Evolutionary conservation across 2,113 vertebrate genomes (phyloP), one percentile per base, ranked within the genome.

Genomic region (Polypterus bichir): DNA sequence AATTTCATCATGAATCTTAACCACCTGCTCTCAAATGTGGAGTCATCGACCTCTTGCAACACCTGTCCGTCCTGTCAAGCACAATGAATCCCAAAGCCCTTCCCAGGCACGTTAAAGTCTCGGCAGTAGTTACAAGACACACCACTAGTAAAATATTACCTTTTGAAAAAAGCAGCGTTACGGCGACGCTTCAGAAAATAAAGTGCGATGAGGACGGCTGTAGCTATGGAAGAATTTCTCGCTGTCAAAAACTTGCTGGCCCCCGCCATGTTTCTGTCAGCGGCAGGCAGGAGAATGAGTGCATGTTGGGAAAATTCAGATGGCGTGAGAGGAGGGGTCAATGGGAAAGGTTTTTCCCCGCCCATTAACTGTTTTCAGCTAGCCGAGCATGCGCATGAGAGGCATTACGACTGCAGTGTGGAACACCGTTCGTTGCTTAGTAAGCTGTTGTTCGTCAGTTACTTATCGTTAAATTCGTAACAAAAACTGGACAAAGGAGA

Each of bases 201-300:
- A 1, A 94, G 67, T 27, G 88, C 58, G 47, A 91, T 67, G 61
- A 93, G 65, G 46, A 83, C 68, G 5, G 88, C 88, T 11, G 88
- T 89, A 3, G 88, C 91, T 71, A 90, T 73, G 55, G 90, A 86
- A 5, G 88, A 90, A 70, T 91, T 91, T 54, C 81, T 92, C 60
- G 81, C 82, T 11, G 92, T 94, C 61, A 96, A 49, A 68, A 89
- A 89, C 76, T 89, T 96, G 83, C 93, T 96, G 75, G 93, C 80
- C 56, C 81, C 83, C 79, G 91, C 92, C 94, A 97, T 97, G 70
- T 82, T 79, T 54, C 67, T 61, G 51, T 68, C 70, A 68, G 70
- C 60, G 65, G 62, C 67, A 59, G 64, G 67, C 60, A 11, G 58
- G 57, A 54, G 52, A 60, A 8, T 45, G 46, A 11, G 54, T 9